Conservation (phyloP, 2,113 vertebrate genomes). For the Albula goreensis region DNA sequence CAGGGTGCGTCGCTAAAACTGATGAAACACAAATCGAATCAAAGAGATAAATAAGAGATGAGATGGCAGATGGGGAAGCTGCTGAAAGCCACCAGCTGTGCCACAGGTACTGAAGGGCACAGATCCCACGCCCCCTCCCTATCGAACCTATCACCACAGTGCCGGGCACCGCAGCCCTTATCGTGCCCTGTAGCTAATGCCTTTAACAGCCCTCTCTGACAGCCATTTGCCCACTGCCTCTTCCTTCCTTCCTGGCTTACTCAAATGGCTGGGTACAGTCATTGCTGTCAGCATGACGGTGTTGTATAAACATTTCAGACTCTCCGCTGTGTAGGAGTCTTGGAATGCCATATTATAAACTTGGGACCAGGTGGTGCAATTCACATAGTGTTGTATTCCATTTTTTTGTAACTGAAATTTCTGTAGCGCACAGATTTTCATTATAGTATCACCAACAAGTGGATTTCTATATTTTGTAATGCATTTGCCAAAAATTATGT, state of each 20-base stretch:
- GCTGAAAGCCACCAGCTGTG: conserved; percentile 20
- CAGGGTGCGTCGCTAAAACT: not conserved
- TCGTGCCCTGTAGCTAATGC: not conserved
- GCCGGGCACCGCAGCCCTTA: not conserved
- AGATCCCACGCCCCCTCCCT: not conserved
- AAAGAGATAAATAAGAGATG: conserved; percentile 30
- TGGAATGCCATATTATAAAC: too few species aligned
- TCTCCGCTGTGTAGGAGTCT: too few species aligned
- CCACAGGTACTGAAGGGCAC: conserved; percentile 14
- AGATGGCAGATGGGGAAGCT: not conserved
- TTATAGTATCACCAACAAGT: too few species aligned
- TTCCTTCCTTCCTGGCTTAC: not conserved
- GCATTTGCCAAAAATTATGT: too few species aligned
- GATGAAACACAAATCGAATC: conserved; percentile 24
- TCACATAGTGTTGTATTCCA: too few species aligned
- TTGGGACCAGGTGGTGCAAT: too few species aligned
- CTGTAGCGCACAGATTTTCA: too few species aligned
- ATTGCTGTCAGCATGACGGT: too few species aligned
- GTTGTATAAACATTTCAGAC: too few species aligned
- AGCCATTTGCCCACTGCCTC: not conserved
- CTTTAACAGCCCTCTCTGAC: not conserved
- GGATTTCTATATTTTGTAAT: too few species aligned
- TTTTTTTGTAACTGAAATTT: too few species aligned
- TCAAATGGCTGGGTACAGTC: not conserved
- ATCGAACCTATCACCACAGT: not conserved